A percentile compares a stretch with the other conserved stretches of the same genome.
phyloP scores from a whole-genome alignment of 2,113 vertebrate genomes.

The Lophochroa leadbeateri region DNA sequence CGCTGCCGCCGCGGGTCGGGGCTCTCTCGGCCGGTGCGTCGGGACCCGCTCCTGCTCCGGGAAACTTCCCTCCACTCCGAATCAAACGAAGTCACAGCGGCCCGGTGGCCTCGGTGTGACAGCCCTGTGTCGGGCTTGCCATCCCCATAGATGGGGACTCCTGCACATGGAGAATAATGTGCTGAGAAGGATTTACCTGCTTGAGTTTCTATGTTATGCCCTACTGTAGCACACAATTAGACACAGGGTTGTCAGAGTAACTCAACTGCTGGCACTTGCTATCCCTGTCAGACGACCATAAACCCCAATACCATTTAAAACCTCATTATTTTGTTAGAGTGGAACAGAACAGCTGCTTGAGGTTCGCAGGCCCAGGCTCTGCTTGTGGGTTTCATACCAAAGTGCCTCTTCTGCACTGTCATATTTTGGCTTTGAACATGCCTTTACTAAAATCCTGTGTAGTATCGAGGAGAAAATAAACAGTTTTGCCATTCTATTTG shows the following conservation, averaged over 20 bases:
- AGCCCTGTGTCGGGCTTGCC: rapidly evolving
- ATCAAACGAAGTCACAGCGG: too few relatives aligned
- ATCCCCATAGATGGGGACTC: rapidly evolving
- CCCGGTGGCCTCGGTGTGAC: rapidly evolving
- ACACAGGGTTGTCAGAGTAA: neutral
- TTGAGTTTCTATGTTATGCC: neutral
- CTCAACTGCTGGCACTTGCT: rapidly evolving
- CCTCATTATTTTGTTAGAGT: neutral
- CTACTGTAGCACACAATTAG: neutral
- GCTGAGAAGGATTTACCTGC: too few relatives aligned
- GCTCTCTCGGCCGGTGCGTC: too few relatives aligned
- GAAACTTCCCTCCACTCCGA: neutral
- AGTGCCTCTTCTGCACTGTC: rapidly evolving
- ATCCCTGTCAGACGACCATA: neutral
- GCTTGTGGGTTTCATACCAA: neutral
- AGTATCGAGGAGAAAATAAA: neutral
- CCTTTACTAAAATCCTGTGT: neutral
- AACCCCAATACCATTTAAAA: neutral
- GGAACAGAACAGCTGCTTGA: neutral
- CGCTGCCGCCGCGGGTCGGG: neutral
- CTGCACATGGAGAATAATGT: rapidly evolving
- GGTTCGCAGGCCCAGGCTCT: neutral
- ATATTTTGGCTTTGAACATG: rapidly evolving
- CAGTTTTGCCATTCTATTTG: neutral
- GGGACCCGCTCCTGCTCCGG: neutral